A percentile compares a stretch with the other conserved stretches of the same genome.
phyloP scores from a whole-genome alignment of 1,140 invertebrate species.

The Hyles euphorbiae region DNA sequence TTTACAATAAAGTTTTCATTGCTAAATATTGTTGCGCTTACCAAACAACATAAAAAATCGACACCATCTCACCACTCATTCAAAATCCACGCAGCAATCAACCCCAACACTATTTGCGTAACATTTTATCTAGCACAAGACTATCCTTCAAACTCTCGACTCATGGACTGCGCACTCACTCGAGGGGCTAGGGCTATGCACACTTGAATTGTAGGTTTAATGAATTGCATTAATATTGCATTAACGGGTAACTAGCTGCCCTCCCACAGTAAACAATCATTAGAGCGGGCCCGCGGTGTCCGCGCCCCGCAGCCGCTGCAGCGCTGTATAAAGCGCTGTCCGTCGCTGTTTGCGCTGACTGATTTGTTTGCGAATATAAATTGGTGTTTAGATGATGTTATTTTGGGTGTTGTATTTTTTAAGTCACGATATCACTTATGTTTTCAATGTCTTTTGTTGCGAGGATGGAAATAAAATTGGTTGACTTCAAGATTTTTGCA shows the following conservation, averaged over 20 bases:
- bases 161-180: background rate
- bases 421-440: too few species aligned
- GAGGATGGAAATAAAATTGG: too few species aligned
- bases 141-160: conserved; percentile 4
- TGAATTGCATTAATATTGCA: conserved; percentile 77
- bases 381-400: conserved; percentile 49
- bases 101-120: too few species aligned
- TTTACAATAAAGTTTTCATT: too few species aligned
- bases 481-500: too few species aligned
- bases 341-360: conserved; percentile 49
- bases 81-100: too few species aligned
- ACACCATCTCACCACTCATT: too few species aligned
- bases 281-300: conserved; percentile 34
- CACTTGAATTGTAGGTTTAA: conserved; percentile 73
- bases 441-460: too few species aligned
- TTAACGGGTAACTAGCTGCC: conserved; percentile 66
- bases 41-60: too few species aligned
- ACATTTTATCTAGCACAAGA: background rate
- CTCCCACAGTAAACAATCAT: conserved; percentile 67
- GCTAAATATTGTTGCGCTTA: too few species aligned
- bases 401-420: too few species aligned
- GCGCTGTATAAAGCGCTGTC: background rate
- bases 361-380: conserved; percentile 73
- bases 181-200: conserved; percentile 28
- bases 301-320: too few species aligned